These are phyloP conservation scores for Papilio protenor DNA, from an alignment of 2,888 invertebrate genomes.

Conservation along the genomic window DNA sequence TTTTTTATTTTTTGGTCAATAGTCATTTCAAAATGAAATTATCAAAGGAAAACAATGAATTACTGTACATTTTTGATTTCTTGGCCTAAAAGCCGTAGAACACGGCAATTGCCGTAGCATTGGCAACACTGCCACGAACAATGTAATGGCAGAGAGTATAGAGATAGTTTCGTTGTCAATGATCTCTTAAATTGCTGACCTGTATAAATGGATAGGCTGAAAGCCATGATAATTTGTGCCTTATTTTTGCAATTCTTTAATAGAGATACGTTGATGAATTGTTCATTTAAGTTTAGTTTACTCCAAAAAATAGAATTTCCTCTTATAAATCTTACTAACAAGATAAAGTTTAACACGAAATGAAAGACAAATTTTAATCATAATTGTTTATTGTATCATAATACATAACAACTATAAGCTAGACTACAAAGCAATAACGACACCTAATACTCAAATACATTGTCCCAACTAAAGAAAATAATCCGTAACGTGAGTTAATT, in stretches of 20 bases:
- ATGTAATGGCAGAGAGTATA: conserved; percentile 16
- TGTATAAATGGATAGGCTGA: too few species aligned
- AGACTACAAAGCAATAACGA: conserved; percentile 63
- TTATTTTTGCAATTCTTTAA: too few species aligned
- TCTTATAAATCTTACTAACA: not conserved
- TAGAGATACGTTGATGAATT: too few species aligned
- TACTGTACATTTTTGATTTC: too few species aligned
- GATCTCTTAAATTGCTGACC: too few species aligned
- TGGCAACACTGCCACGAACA: conserved; percentile 11
- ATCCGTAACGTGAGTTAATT: conserved; percentile 15
- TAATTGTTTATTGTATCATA: conserved; percentile 60
- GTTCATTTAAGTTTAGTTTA: not conserved
- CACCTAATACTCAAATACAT: conserved; percentile 56
- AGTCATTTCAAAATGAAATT: too few species aligned
- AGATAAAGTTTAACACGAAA: not conserved
- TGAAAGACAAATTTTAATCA: conserved; percentile 45
- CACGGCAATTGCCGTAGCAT: too few species aligned
- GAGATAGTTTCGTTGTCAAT: not conserved
- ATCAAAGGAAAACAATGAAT: too few species aligned
- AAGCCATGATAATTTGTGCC: too few species aligned
- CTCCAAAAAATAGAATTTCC: not conserved
- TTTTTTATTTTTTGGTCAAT: too few species aligned
- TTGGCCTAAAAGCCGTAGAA: too few species aligned
- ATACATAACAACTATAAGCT: conserved; percentile 63
- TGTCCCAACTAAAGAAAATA: conserved; percentile 42